phyloP scores from a whole-genome alignment of 2,797 vertebrate species.

The Hydrophis major region DNA sequence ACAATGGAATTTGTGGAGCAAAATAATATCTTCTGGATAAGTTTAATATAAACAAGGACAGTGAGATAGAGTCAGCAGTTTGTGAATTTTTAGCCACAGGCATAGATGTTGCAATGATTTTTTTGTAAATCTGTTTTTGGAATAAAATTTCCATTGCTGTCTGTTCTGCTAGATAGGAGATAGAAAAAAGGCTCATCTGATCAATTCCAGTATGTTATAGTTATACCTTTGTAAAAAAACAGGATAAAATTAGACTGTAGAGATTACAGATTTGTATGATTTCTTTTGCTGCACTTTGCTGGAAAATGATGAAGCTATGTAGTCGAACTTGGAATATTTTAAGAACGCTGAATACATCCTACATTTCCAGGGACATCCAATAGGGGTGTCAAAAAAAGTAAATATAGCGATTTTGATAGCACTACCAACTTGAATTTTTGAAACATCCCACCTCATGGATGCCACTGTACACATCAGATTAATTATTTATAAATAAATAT shows the following conservation, averaged over 20 bases:
- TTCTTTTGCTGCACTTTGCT: neutral
- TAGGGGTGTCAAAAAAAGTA: neutral
- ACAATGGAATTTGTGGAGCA: neutral
- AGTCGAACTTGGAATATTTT: neutral
- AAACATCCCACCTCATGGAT: neutral
- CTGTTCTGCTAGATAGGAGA: neutral
- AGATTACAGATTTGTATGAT: neutral
- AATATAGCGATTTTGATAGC: neutral
- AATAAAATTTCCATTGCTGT: neutral
- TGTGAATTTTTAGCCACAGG: neutral
- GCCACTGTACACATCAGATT: neutral
- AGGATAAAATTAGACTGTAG: neutral
- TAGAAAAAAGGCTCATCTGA: neutral
- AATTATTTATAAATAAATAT: neutral
- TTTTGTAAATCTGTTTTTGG: neutral
- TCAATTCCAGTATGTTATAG: neutral
- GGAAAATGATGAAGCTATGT: neutral
- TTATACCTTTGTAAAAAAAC: neutral
- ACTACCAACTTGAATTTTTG: neutral
- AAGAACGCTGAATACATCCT: neutral
- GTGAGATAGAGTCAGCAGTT: neutral
- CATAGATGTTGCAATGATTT: neutral
- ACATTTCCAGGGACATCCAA: neutral
- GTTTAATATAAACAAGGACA: neutral
- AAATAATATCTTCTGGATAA: neutral